phyloP scores from a whole-genome alignment of 2,888 invertebrate species.

The Punctoribates punctum region DNA sequence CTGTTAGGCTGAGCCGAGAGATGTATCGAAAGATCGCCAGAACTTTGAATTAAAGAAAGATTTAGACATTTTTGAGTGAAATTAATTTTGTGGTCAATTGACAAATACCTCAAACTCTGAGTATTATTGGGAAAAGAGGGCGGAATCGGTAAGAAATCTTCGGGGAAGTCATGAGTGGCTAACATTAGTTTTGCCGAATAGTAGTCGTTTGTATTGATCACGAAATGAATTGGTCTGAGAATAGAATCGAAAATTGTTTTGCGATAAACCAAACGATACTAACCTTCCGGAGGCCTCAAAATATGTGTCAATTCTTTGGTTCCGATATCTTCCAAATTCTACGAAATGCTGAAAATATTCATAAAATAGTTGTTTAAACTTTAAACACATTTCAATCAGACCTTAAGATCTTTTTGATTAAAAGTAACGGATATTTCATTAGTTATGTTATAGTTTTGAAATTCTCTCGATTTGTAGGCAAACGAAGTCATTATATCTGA shows the following conservation, averaged over 20 bases:
- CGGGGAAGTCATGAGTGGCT: constrained; percentile 37
- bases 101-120: not conserved
- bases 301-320: constrained; percentile 27
- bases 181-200: constrained; percentile 22
- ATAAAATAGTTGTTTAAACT: not conserved
- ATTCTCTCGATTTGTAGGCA: constrained; percentile 25
- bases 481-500: constrained; percentile 31
- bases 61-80: not conserved
- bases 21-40: not conserved
- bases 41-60: not conserved
- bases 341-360: constrained; percentile 4
- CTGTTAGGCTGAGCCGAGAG: not conserved
- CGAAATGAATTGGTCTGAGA: constrained; percentile 33
- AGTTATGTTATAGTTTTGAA: constrained; percentile 27
- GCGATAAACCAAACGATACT: not conserved
- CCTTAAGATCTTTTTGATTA: constrained; percentile 33
- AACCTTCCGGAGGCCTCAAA: constrained; percentile 25
- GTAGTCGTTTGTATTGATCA: not conserved
- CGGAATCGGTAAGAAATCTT: not conserved
- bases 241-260: not conserved
- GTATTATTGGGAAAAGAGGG: not conserved
- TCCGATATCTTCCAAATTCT: constrained; percentile 15
- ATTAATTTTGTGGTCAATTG: no score
- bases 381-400: not conserved
- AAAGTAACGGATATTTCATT: constrained; percentile 32